These are phyloP conservation scores for Scaptomyza graminum DNA, from an alignment of 1,140 invertebrate species.

Conservation along the genomic window DNA sequence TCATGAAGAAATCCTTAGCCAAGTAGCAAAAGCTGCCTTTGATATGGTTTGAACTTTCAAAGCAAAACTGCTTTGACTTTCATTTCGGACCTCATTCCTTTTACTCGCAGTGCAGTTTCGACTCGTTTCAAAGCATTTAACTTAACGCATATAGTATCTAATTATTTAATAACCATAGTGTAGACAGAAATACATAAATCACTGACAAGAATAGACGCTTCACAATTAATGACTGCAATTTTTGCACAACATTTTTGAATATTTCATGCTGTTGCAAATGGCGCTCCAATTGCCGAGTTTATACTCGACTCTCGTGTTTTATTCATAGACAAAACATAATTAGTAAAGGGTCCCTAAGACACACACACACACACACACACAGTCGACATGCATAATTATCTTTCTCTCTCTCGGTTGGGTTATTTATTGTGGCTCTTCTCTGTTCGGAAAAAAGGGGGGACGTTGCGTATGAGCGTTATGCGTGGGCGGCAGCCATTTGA, in stretches of 20 bases:
- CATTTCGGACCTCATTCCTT: too few species aligned
- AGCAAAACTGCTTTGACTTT: too few species aligned
- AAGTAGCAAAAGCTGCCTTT: too few species aligned
- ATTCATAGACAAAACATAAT: conserved; percentile 55
- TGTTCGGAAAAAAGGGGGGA: conserved; percentile 39
- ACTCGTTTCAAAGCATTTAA: background rate
- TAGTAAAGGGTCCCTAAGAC: conserved; percentile 50
- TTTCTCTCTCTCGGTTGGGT: conserved; percentile 57
- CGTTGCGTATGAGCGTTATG: conserved; percentile 74
- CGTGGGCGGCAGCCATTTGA: conserved; percentile 74
- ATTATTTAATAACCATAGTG: background rate
- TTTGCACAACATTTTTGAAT: conserved; percentile 14
- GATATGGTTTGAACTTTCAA: too few species aligned
- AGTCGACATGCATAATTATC: conserved; percentile 71
- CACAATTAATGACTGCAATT: conserved; percentile 73
- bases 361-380: conserved; percentile 7
- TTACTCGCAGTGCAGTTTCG: background rate
- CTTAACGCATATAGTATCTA: background rate
- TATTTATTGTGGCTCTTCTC: conserved; percentile 69
- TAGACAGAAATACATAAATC: conserved; percentile 62
- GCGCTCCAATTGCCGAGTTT: conserved; percentile 6
- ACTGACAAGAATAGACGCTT: conserved; percentile 18
- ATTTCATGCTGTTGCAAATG: conserved; percentile 16
- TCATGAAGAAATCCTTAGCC: too few species aligned
- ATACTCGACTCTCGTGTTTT: conserved; percentile 14